Percentiles rank a stretch among this genome's conserved stretches.
Conservation (phyloP, 2,888 invertebrate species). For the Drosophila infuscata region DNA sequence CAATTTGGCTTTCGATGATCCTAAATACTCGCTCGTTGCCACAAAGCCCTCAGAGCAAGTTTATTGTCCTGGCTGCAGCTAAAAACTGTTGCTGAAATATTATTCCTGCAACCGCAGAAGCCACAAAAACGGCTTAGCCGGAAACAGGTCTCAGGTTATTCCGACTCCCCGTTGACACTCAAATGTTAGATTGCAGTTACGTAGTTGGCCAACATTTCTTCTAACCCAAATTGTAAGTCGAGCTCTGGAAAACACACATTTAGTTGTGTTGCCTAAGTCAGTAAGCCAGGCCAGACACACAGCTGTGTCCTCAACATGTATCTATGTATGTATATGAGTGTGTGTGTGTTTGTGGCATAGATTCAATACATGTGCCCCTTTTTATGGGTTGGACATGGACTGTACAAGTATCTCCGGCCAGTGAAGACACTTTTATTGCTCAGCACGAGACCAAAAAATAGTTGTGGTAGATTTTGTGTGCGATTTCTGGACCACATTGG, state of each 20-base stretch:
- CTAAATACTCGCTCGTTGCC: slow-evolving; percentile 19
- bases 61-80: slow-evolving; percentile 53
- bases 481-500: slow-evolving; percentile 54
- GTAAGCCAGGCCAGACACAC: slow-evolving; percentile 66
- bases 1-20: slow-evolving; percentile 17
- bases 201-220: slow-evolving; percentile 40
- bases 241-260: slow-evolving; percentile 30
- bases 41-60: slow-evolving; percentile 55
- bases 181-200: slow-evolving; percentile 47
- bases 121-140: slow-evolving; percentile 72
- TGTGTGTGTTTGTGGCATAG: slow-evolving; percentile 37
- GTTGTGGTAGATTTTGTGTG: slow-evolving; percentile 77
- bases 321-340: slow-evolving; percentile 19
- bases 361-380: slow-evolving; percentile 68
- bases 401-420: slow-evolving; percentile 70
- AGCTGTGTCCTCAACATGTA: slow-evolving; percentile 54
- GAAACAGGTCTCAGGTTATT: slow-evolving; percentile 40
- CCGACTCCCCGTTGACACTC: slow-evolving; percentile 16
- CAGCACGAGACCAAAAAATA: slow-evolving; percentile 76
- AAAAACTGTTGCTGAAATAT: slow-evolving; percentile 69
- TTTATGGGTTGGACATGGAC: slow-evolving; percentile 72
- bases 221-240: slow-evolving; percentile 71
- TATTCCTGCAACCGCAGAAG: slow-evolving; percentile 66
- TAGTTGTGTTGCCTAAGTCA: slow-evolving; percentile 55
- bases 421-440: slow-evolving; percentile 74